A percentile compares a stretch with the other conserved stretches of the same genome.
phyloP scores from a whole-genome alignment of 2,888 invertebrate genomes.

The Ectemnius cavifrons region DNA sequence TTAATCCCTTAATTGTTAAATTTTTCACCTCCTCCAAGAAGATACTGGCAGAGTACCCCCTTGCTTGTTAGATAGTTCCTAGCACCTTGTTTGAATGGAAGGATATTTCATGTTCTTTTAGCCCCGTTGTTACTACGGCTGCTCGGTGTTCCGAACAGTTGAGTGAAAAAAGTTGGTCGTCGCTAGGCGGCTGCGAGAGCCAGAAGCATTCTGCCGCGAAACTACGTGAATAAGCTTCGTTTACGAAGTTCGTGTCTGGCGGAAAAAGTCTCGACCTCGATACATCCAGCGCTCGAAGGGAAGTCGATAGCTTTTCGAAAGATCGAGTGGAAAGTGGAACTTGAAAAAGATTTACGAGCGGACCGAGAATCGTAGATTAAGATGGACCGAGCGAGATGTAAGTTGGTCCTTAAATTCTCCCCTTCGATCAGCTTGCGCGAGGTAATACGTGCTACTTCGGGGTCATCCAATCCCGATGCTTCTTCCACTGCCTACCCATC shows the following conservation, averaged over 20 bases:
- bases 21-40: constrained; percentile 34
- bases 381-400: constrained; percentile 33
- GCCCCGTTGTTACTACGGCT: background rate
- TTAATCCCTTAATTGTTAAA: constrained; percentile 21
- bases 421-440: constrained; percentile 44
- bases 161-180: constrained; percentile 3
- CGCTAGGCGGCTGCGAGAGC: background rate
- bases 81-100: constrained; percentile 2
- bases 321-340: constrained; percentile 56
- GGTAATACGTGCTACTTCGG: constrained; percentile 35
- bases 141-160: background rate
- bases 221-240: constrained; percentile 21
- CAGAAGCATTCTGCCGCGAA: background rate
- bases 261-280: constrained; percentile 32
- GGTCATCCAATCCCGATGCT: constrained; percentile 38
- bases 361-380: constrained; percentile 50
- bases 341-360: constrained; percentile 53
- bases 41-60: background rate
- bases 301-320: constrained; percentile 50
- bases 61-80: background rate
- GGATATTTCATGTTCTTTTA: background rate
- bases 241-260: constrained; percentile 16
- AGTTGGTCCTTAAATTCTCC: constrained; percentile 54
- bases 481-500: constrained; percentile 13
- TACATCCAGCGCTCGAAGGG: constrained; percentile 38